A percentile compares a stretch with the other conserved stretches of the same genome.
Evolutionary conservation across 1,140 invertebrate genomes (phyloP).

Genomic region (Penaeus indicus): DNA sequence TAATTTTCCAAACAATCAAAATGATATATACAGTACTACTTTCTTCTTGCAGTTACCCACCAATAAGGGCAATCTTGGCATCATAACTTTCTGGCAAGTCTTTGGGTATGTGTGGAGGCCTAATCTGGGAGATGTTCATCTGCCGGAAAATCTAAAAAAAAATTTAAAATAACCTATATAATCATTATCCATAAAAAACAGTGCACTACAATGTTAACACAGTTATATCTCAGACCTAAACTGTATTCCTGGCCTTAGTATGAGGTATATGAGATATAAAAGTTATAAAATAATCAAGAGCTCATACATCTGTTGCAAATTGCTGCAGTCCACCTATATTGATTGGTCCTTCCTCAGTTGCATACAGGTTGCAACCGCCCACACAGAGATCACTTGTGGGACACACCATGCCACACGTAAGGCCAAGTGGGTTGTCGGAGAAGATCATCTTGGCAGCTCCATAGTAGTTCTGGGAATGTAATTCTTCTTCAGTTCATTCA

Average conservation of each 20-base stretch:
- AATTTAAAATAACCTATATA: neutral
- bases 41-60: constrained; percentile 19
- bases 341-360: constrained; percentile 95
- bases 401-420: constrained; percentile 99
- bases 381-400: constrained; percentile 98
- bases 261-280: constrained; percentile 8
- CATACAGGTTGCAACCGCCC: constrained; percentile 95
- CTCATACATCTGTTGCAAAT: constrained; percentile 90
- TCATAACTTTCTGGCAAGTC: constrained; percentile 75
- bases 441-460: constrained; percentile 96
- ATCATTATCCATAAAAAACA: too few species aligned
- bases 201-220: neutral
- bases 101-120: constrained; percentile 77
- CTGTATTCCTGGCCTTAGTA: too few species aligned
- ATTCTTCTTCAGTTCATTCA: neutral
- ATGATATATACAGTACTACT: too few species aligned
- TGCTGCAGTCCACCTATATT: constrained; percentile 99
- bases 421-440: constrained; percentile 95
- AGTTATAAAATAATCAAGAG: constrained; percentile 5
- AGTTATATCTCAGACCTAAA: neutral
- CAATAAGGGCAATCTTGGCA: constrained; percentile 89
- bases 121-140: constrained; percentile 91
- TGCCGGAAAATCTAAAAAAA: constrained; percentile 85
- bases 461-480: constrained; percentile 88
- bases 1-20: too few species aligned